Percentiles rank a stretch among this genome's conserved stretches.
These are phyloP conservation scores for Ecdyonurus torrentis DNA, from an alignment of 2,888 invertebrate species.

Conservation along the genomic window DNA sequence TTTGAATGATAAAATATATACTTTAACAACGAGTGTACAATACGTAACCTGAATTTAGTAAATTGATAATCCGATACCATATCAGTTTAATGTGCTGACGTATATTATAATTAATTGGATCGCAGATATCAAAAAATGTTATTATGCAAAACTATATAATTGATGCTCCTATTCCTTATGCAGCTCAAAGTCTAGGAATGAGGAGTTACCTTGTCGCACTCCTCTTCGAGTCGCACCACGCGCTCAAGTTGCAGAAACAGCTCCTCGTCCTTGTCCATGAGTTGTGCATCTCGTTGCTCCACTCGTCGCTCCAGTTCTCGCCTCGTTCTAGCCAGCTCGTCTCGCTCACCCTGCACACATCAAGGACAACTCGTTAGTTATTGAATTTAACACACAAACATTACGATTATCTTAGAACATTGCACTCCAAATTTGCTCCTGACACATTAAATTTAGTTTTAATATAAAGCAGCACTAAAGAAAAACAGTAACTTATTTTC, in stretches of 20 bases:
- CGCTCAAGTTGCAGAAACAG: constrained; percentile 40
- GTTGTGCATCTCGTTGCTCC: constrained; percentile 35
- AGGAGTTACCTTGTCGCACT: constrained; percentile 31
- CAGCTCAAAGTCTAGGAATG: background rate
- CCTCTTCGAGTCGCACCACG: constrained; percentile 39
- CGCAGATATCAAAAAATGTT: no score
- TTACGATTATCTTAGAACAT: background rate
- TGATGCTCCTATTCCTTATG: background rate
- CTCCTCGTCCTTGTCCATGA: constrained; percentile 42
- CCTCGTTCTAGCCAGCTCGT: constrained; percentile 34
- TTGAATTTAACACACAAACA: constrained; percentile 3
- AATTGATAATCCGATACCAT: no score
- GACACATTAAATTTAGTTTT: no score
- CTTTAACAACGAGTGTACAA: no score
- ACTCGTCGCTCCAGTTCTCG: constrained; percentile 32
- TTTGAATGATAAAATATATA: no score
- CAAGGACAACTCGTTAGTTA: background rate
- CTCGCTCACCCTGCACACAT: constrained; percentile 34
- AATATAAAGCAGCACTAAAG: no score
- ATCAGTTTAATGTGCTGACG: no score
- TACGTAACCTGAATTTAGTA: no score
- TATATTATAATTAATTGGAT: no score
- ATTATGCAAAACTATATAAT: no score
- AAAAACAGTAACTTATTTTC: no score
- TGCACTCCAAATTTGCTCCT: background rate